These are phyloP conservation scores for Phymastichus coffea DNA, from an alignment of 1,140 invertebrate genomes.

Conservation along the genomic window DNA sequence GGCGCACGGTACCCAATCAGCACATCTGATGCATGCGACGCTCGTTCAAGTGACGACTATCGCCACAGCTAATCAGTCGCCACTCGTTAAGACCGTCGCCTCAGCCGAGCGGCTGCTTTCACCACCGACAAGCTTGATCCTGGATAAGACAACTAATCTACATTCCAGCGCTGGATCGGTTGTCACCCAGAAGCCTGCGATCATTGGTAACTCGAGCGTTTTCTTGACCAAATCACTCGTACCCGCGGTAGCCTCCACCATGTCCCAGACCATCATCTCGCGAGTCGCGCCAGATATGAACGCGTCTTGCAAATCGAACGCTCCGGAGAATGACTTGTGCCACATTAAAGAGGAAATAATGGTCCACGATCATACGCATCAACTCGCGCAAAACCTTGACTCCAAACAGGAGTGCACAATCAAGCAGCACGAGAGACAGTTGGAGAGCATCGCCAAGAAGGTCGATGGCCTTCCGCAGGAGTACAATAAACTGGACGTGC, in stretches of 20 bases:
- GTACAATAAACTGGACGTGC: too few species aligned
- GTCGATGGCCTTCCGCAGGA: too few species aligned
- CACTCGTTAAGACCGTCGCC: constrained; percentile 46
- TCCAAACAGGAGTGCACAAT: too few species aligned
- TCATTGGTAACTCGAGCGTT: constrained; percentile 29
- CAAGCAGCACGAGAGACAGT: too few species aligned
- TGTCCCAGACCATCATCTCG: constrained; percentile 38
- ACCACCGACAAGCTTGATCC: constrained; percentile 3
- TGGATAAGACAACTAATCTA: constrained; percentile 1
- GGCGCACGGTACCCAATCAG: constrained; percentile 46
- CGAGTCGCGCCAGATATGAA: constrained; percentile 15
- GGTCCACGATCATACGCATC: too few species aligned
- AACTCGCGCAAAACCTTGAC: too few species aligned
- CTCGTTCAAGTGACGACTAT: constrained; percentile 37
- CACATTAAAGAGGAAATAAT: not conserved
- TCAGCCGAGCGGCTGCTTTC: constrained; percentile 40
- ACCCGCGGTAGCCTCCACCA: constrained; percentile 38
- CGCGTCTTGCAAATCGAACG: not conserved
- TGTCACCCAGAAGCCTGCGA: constrained; percentile 1
- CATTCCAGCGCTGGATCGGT: constrained; percentile 3
- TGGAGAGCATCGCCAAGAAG: too few species aligned
- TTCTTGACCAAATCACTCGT: constrained; percentile 40
- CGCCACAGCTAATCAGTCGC: constrained; percentile 36
- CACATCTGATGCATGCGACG: constrained; percentile 43
- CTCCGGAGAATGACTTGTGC: not conserved